Evolutionary conservation across 2,888 invertebrate genomes (phyloP), one percentile per base, ranked within the genome.

Genomic region (Spilarctia lutea): DNA sequence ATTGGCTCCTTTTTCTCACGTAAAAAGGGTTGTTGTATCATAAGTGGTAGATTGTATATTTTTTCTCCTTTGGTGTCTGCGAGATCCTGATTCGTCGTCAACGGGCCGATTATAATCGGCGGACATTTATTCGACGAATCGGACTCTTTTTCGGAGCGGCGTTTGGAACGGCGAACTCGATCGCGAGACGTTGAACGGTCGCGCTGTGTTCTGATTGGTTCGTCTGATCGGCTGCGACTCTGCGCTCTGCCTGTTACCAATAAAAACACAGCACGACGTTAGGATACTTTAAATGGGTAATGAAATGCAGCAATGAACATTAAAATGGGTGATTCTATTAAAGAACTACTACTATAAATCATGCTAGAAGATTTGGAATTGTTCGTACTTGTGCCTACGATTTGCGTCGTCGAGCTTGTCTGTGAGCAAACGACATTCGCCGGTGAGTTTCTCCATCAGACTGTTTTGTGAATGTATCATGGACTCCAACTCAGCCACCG

Each of bases 361-460:
- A 94, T 94, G 94, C 94, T 89, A 86, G 90, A 90, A 89, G 87
- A 90, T 85, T 91, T 91, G 82, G 91, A 90, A 92, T 89, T 86
- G 81, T 91, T 91, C 97, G 97, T 98, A 98, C 98, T 98, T 98
- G 97, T 98, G 98, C 96, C 97, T 97, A 96, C 97, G 96, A 95
- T 97, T 97, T 94, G 98, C 97, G 95, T 98, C 98, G 97, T 98
- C 98, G 96, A 98, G 97, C 97, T 98, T 98, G 96, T 97, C 97
- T 93, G 98, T 98, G 96, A 98, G 97, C 96, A 97, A 97, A 96
- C 98, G 98, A 97, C 98, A 98, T 96, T 98, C 98, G 92, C 96
- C 97, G 92, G 98, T 98, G 96, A 98, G 97, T 97, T 98, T 98
- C 96, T 98, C 98, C 97, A 98, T 98, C 97, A 98, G 98, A 97